These are phyloP conservation scores for Ceyx melanurus DNA, from an alignment of 2,113 vertebrate genomes.

Conservation along the genomic window DNA sequence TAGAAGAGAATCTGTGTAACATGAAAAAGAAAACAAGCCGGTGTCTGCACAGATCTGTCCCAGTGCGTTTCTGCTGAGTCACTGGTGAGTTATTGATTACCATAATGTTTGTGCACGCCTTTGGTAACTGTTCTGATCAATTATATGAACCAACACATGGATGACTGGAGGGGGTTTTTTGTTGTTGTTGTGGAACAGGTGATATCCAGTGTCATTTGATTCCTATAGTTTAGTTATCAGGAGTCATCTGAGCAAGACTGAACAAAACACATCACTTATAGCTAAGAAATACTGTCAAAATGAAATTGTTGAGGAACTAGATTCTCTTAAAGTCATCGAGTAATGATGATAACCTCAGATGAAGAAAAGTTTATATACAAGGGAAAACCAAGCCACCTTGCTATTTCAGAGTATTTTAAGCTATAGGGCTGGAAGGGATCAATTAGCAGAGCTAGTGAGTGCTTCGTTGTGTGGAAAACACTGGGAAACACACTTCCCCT, in stretches of 20 bases:
- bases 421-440: background rate
- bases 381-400: background rate
- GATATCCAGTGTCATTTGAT: background rate
- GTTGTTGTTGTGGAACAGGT: background rate
- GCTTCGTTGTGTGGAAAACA: background rate
- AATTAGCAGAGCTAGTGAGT: background rate
- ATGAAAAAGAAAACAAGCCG: background rate
- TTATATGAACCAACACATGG: background rate
- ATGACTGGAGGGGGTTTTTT: background rate
- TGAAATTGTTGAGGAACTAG: background rate
- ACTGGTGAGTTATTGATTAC: slow-evolving; percentile 21
- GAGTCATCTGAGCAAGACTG: background rate
- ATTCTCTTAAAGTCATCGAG: background rate
- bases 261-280: background rate
- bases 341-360: background rate
- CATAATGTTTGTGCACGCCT: accelerated
- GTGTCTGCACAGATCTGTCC: background rate
- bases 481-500: background rate
- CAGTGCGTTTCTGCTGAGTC: background rate
- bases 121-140: background rate
- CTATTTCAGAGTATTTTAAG: background rate
- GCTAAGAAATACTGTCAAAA: background rate
- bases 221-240: background rate
- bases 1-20: background rate
- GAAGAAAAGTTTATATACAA: background rate